Base-by-base conservation (phyloP, 2,113 vertebrate genomes). In the Urocolius indicus region DNA sequence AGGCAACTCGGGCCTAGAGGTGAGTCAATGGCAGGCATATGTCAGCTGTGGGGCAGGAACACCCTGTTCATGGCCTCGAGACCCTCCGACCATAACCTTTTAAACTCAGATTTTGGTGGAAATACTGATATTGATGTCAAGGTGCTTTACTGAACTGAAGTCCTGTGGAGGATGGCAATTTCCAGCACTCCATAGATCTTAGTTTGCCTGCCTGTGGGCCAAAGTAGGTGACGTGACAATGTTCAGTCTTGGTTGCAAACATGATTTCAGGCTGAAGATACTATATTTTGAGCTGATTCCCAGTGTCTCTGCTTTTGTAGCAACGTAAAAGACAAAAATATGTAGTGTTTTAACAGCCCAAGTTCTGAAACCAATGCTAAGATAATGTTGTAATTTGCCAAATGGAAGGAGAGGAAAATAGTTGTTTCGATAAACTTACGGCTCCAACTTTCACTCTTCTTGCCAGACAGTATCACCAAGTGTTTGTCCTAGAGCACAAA, bases 401-500 rank as follows among this genome's bases (percentile, higher is more conserved):
- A 76, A 36, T 51, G 34, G 5, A 16, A 83, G 32, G 49, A 76
- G 83, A 90, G 43, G 24, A 61, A 88, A 73, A 65, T 16, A 22
- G 10, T 57, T 79, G 36, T 81, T 89, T 65, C 45, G 45, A 75
- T 85, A 87, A 72, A 46, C 13, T 57, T 66, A 55, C 65, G 41
- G 17, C 19, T 96, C 17, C 22, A 29, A 3, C 41, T 81, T 55
- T 89, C 66, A 72, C 5, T 87, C 13, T 75, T 5, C 9, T 82
- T 94, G 38, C 49, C 30, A 80, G 71, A 45, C 48, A 87, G 63
- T 81, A 89, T 74, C 77, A 91, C 57, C 20, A 69, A 80, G 5
- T 32, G 38, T 78, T 94, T 87, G 76, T 59, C 89, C 93, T 96
- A 55, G 46, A 91, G 89, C 80, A 46, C 54, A 86, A 87, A 79